phyloP scores from a whole-genome alignment of 2,113 vertebrate species.

The Microtus richardsoni region DNA sequence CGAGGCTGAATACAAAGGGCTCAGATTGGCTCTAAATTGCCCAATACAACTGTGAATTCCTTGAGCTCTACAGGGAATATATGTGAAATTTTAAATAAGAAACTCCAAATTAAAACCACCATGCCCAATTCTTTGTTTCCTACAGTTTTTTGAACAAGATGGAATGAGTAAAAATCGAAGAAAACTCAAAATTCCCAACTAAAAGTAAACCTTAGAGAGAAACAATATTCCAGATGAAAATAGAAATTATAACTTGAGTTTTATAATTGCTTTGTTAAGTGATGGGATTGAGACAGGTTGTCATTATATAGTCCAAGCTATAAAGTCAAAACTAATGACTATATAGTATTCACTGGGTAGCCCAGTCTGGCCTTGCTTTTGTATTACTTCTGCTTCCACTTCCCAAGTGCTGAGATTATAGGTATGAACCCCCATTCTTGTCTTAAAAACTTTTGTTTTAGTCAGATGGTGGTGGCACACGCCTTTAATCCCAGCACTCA shows the following conservation, averaged over 20 bases:
- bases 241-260: constrained; percentile 8
- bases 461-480: too few relatives aligned
- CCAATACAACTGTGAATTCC: neutral
- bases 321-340: too few relatives aligned
- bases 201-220: constrained; percentile 57
- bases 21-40: neutral
- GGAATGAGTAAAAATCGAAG: constrained; percentile 27
- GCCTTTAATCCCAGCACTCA: too few relatives aligned
- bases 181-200: constrained; percentile 47
- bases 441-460: neutral
- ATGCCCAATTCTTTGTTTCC: neutral
- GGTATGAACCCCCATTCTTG: neutral
- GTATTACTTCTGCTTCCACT: neutral
- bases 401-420: neutral
- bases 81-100: neutral
- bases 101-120: neutral
- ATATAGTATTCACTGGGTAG: too few relatives aligned
- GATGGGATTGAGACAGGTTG: neutral
- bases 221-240: constrained; percentile 35
- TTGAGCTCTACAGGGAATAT: neutral
- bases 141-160: constrained; percentile 17
- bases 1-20: neutral
- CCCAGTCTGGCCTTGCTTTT: neutral
- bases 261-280: neutral
- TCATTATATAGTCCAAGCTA: neutral